phyloP scores from a whole-genome alignment of 2,797 vertebrate genomes.

The Mionectes olivaceus region DNA sequence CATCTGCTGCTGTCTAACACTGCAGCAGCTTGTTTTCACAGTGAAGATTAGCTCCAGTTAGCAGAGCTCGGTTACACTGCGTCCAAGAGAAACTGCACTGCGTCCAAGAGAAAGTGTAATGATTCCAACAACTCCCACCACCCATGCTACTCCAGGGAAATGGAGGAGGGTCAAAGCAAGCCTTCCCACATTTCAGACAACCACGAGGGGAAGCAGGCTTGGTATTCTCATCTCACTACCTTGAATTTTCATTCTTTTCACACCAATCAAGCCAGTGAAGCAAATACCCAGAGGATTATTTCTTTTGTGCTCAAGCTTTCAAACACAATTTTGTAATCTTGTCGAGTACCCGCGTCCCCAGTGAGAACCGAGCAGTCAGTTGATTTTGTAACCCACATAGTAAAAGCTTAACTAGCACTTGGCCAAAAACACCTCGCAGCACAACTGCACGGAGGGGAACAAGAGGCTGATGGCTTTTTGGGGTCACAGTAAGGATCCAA shows the following conservation, averaged over 20 bases:
- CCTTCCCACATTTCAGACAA: neutral
- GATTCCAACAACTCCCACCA: neutral
- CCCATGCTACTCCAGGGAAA: neutral
- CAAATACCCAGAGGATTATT: conserved; percentile 75
- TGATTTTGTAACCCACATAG: conserved; percentile 48
- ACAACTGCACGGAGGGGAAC: neutral
- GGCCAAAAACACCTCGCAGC: neutral
- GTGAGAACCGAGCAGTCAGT: conserved; percentile 49
- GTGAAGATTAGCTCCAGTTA: neutral
- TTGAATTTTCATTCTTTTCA: conserved; percentile 66
- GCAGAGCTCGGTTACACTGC: neutral
- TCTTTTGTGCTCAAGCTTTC: conserved; percentile 70
- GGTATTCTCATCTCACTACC: conserved; percentile 49
- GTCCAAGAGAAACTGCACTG: neutral
- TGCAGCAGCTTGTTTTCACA: neutral
- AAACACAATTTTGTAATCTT: conserved; percentile 69
- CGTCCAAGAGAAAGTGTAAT: neutral
- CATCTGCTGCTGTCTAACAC: conserved; percentile 17
- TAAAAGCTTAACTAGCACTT: conserved; percentile 54
- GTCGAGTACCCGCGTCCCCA: conserved; percentile 55
- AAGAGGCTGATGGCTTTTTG: neutral
- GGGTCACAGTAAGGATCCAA: neutral
- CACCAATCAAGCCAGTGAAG: conserved; percentile 61
- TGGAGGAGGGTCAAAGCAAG: rapidly evolving
- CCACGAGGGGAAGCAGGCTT: neutral